Conservation (phyloP, 2,888 invertebrate species). For the Philonicus albiceps region DNA sequence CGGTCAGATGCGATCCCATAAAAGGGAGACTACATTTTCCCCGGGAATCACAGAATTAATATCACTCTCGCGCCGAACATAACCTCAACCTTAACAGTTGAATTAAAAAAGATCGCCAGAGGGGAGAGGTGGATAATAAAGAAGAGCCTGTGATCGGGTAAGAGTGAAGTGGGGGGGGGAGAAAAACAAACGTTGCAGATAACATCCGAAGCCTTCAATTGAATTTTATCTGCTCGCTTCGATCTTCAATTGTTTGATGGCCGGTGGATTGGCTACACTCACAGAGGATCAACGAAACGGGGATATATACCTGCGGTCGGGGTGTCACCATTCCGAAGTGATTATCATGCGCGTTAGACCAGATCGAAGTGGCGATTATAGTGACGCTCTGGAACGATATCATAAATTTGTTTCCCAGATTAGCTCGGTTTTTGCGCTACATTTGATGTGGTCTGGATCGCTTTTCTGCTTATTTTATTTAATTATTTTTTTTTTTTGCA, state of each 20-base stretch:
- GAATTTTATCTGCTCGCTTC: slow-evolving; percentile 20
- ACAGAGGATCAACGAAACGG: neutral
- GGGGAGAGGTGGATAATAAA: slow-evolving; percentile 23
- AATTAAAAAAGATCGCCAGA: slow-evolving; percentile 21
- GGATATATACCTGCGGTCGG: neutral
- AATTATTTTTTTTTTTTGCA: too few species aligned
- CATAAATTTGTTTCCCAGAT: neutral
- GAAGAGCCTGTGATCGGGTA: neutral
- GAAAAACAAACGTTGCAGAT: slow-evolving; percentile 31
- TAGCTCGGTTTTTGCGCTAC: neutral
- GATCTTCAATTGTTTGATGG: slow-evolving; percentile 30
- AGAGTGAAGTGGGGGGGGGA: neutral
- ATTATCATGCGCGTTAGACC: neutral
- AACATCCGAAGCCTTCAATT: slow-evolving; percentile 24
- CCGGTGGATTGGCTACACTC: neutral
- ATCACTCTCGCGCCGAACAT: slow-evolving; percentile 26
- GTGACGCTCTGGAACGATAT: neutral
- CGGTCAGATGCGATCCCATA: slow-evolving; percentile 12
- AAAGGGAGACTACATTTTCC: neutral
- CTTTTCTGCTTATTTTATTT: neutral
- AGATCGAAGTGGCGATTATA: neutral
- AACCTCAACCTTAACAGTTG: slow-evolving; percentile 20
- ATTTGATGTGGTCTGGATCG: neutral
- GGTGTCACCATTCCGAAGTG: neutral
- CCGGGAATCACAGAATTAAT: slow-evolving; percentile 22